Percentiles rank a stretch among this genome's conserved stretches.
Conservation (phyloP, 2,888 invertebrate genomes). For the Euplexia lucipara region DNA sequence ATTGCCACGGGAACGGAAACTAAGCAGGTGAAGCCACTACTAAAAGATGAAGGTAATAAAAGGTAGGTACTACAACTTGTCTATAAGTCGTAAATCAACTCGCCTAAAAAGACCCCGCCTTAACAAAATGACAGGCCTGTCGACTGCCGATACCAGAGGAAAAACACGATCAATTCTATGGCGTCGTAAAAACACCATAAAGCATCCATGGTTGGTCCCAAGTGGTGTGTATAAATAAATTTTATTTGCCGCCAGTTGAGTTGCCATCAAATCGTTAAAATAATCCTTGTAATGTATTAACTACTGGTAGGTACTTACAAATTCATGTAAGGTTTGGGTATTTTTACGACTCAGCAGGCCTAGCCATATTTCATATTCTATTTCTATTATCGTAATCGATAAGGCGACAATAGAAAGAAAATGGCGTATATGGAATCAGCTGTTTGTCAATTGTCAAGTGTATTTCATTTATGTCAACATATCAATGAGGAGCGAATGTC, state of each 20-base stretch:
- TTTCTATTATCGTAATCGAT: too few species aligned
- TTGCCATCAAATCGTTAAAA: constrained; percentile 46
- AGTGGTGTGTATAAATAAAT: constrained; percentile 50
- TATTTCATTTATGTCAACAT: too few species aligned
- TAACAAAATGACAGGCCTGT: constrained; percentile 23
- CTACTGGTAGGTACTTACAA: neutral
- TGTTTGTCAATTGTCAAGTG: too few species aligned
- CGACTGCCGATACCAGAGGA: constrained; percentile 31
- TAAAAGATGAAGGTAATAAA: too few species aligned
- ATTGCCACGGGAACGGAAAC: too few species aligned
- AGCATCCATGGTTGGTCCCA: constrained; percentile 65
- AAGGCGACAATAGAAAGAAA: too few species aligned
- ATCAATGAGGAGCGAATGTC: too few species aligned
- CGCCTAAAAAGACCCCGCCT: neutral
- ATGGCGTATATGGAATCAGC: too few species aligned
- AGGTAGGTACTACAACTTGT: neutral
- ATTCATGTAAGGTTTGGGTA: neutral
- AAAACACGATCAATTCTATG: constrained; percentile 75
- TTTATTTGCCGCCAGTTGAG: constrained; percentile 42
- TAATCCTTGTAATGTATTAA: constrained; percentile 24
- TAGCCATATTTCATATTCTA: too few species aligned
- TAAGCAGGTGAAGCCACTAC: too few species aligned
- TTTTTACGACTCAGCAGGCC: too few species aligned
- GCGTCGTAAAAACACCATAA: constrained; percentile 79
- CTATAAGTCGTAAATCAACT: neutral